Percentiles rank a stretch among this genome's conserved stretches.
Conservation (phyloP, 2,888 invertebrate species). For the Leptinotarsa juncta region DNA sequence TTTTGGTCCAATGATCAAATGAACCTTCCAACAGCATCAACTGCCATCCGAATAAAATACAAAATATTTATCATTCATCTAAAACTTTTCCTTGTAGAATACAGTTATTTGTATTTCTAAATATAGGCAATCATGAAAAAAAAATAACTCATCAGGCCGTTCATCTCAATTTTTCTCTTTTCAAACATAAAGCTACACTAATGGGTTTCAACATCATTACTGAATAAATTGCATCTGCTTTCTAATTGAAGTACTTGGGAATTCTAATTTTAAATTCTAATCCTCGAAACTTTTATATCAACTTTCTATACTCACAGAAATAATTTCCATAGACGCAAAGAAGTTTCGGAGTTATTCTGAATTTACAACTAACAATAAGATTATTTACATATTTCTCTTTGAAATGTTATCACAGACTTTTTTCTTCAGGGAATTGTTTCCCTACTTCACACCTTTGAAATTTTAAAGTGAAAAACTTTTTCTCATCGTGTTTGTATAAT, state of each 20-base stretch:
- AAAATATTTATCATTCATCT: too few relatives aligned
- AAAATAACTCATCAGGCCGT: too few relatives aligned
- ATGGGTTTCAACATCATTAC: neutral
- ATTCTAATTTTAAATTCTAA: conserved; percentile 1
- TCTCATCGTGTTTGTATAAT: neutral
- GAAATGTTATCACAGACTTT: neutral
- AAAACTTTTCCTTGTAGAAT: too few relatives aligned
- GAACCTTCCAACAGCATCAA: too few relatives aligned
- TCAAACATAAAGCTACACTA: neutral
- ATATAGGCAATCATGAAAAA: too few relatives aligned
- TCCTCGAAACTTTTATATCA: neutral
- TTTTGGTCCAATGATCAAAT: too few relatives aligned
- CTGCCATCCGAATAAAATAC: too few relatives aligned
- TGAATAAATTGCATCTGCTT: neutral
- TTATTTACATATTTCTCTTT: conserved; percentile 10
- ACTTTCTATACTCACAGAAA: neutral
- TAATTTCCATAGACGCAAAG: neutral
- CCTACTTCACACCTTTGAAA: conserved; percentile 5
- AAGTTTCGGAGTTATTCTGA: neutral
- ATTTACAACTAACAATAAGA: neutral
- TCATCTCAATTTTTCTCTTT: too few relatives aligned
- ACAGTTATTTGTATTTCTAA: too few relatives aligned
- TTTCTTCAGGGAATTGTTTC: conserved; percentile 1
- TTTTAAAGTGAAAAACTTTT: conserved; percentile 10
- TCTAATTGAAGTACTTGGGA: neutral